These are phyloP conservation scores for Aurelia sp. DNA, from an alignment of 30 jellyfish, hydroid and myxozoan genomes.

Conservation along the genomic window DNA sequence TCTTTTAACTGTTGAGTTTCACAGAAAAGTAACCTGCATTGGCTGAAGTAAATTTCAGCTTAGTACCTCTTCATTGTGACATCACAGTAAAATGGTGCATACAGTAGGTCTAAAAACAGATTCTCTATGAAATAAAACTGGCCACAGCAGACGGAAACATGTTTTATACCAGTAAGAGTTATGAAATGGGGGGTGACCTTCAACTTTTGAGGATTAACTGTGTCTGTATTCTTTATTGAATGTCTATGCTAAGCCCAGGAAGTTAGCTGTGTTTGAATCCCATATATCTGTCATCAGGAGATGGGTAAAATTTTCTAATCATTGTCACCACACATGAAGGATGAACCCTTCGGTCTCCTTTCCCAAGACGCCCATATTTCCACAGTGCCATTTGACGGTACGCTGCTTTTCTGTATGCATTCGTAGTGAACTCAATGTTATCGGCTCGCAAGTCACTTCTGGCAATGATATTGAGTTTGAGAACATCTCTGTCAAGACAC, in stretches of 20 bases:
- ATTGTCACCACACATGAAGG: slow-evolving; percentile 23
- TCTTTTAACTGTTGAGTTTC: no score
- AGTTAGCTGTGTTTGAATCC: slow-evolving; percentile 22
- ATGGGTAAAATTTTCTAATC: slow-evolving; percentile 1
- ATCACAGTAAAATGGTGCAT: no score
- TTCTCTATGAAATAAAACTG: no score
- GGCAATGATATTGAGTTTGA: slow-evolving; percentile 7
- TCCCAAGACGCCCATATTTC: slow-evolving; percentile 20
- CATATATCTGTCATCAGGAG: slow-evolving; percentile 14
- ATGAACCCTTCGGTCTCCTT: slow-evolving; percentile 26
- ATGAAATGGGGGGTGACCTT: not conserved
- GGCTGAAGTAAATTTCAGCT: no score
- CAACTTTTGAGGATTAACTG: not conserved
- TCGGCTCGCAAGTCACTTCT: slow-evolving; percentile 45
- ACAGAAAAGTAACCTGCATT: no score
- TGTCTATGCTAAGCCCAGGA: not conserved
- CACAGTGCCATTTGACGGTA: slow-evolving; percentile 23
- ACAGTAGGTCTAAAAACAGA: no score
- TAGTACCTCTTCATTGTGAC: no score
- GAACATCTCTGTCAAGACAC: slow-evolving; percentile 38
- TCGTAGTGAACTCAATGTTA: slow-evolving; percentile 6
- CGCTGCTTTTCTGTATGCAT: slow-evolving; percentile 28
- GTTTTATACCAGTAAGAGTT: no score
- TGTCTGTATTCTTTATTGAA: not conserved
- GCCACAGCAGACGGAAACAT: no score